Evolutionary conservation across 2,113 vertebrate genomes (phyloP).

Genomic region (Barbus barbus): DNA sequence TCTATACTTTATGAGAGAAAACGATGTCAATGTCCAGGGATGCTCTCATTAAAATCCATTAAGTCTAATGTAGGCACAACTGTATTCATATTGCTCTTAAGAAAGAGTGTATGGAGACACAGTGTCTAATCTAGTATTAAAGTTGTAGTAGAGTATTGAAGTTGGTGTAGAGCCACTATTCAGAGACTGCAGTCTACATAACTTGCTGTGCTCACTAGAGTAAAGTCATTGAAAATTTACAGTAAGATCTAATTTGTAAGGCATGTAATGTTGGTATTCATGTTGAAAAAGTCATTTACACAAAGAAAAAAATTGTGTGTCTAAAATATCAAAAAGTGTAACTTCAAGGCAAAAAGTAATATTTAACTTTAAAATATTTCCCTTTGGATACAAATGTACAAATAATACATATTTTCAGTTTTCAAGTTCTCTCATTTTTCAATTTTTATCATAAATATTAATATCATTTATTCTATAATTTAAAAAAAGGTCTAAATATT

Average conservation of each 20-base stretch:
- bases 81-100: not conserved
- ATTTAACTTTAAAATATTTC: not conserved
- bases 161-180: not conserved
- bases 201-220: not conserved
- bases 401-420: not conserved
- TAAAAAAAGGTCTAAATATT: no score
- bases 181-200: not conserved
- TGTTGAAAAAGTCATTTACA: not conserved
- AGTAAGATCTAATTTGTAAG: not conserved
- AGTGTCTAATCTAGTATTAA: not conserved
- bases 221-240: not conserved
- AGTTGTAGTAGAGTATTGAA: not conserved
- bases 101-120: not conserved
- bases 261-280: not conserved
- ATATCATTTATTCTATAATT: no score
- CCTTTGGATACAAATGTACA: not conserved
- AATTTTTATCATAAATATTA: no score
- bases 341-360: not conserved
- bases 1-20: not conserved
- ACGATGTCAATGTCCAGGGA: not conserved
- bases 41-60: constrained; percentile 12
- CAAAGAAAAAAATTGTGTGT: not conserved
- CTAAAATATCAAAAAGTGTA: not conserved
- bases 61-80: not conserved
- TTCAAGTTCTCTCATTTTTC: not conserved